Evolutionary conservation across 2,797 vertebrate genomes (phyloP), one percentile per base, ranked within the genome.

Genomic region (Sebastes trivittatus): DNA sequence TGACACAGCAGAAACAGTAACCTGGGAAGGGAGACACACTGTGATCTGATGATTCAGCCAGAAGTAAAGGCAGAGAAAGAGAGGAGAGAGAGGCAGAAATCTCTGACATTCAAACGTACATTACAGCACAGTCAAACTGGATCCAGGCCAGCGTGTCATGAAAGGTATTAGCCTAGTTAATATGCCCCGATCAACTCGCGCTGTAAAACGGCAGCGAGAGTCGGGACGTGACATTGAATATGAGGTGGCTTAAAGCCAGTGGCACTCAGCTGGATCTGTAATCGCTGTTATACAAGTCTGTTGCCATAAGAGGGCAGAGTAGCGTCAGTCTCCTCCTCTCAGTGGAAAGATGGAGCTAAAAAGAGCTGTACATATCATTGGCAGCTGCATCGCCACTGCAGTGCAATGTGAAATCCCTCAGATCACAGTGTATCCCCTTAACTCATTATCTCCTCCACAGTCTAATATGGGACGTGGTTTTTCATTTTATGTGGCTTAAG

Each of bases 1-100:
- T 96, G 94, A 96, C 94, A 88, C 93, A 92, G 95, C 95, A 96
- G 89, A 92, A 92, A 90, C 78, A 89, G 81, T 92, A 95, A 95
- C 94, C 94, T 95, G 93, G 92, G 87, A 91, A 91, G 88, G 93
- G 91, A 95, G 92, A 94, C 94, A 90, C 91, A 89, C 81, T 88
- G 85, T 81, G 90, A 95, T 95, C 82, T 94, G 94, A 95, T 94
- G 94, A 95, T 93, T 95, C 95, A 96, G 94, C 93, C 90, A 84
- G 87, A 94, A 88, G 78, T 78, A 75, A 77, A 90, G 65, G 76
- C 85, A 84, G 78, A 83, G 82, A 76, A 56, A 71, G 55, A 62
- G 54, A 74, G 60, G 71, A 72, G 76, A 80, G 79, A 75, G 22
- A 82, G 76, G 78, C 67, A 71, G 29, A 62, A 46, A 11, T 79